Evolutionary conservation across 2,888 invertebrate genomes (phyloP), one percentile per base, ranked within the genome.

Genomic region (Gastracanthus pulcherrimus): DNA sequence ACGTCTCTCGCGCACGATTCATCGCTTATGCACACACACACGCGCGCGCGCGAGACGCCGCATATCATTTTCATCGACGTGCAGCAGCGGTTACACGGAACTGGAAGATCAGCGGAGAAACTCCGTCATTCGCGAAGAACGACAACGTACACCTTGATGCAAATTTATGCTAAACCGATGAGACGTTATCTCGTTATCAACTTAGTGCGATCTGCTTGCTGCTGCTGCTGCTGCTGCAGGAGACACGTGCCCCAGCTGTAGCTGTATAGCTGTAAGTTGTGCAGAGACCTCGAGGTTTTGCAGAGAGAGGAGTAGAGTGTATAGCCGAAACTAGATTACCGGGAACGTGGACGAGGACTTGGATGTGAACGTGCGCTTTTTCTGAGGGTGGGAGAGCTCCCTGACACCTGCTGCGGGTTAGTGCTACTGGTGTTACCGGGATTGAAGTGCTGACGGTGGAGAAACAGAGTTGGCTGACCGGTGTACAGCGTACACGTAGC

Each of bases 151-250:
- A 4, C 16, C 1, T 34, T 34, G 34, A 66, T 79, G 79, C 58
- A 79, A 79, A 79, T 79, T 79, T 66, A 79, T 79, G 79, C 23
- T 66, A 79, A 79, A 66, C 55, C 51, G 72, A 69, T 31, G 69
- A 58, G 64, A 26, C 64, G 71, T 55, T 66, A 72, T 67, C 72
- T 72, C 55, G 66, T 72, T 79, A 72, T 72, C 72, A 23, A 45
- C 34, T 45, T 23, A 23, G 36, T 34, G 70, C 23, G 51, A 51
- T 5, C n/a, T 34, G 3, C 67, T 34, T 31, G 29, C n/a, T 55
- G 31, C 16, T 9, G 16, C 60, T n/a, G n/a, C n/a, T n/a, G n/a
- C n/a, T n/a, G n/a, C n/a, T n/a, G n/a, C n/a, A n/a, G n/a, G n/a
- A n/a, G n/a, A 60, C 60, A n/a, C 31, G 55, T 26, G 9, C 11